Evolutionary conservation across 2,888 invertebrate genomes (phyloP).

Genomic region (Parnassius glacialis): DNA sequence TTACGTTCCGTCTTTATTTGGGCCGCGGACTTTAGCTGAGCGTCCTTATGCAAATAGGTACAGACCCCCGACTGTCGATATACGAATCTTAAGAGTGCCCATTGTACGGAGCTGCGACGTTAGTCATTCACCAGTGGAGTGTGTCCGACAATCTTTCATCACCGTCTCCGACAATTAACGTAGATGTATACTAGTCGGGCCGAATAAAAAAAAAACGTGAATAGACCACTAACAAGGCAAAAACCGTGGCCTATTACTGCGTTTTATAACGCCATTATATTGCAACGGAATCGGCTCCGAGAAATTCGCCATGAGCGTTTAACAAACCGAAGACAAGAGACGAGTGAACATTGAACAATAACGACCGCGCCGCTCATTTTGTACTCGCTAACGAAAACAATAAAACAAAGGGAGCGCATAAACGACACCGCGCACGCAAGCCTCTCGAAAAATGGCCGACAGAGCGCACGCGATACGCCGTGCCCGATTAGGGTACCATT

Average conservation of each 20-base stretch:
- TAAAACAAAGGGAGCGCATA: conserved; percentile 70
- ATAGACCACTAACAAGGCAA: conserved; percentile 60
- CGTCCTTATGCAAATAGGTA: conserved; percentile 63
- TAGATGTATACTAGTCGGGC: conserved; percentile 38
- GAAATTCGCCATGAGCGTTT: conserved; percentile 46
- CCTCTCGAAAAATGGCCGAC: conserved; percentile 66
- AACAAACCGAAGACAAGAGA: conserved; percentile 44
- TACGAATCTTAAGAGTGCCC: conserved; percentile 26
- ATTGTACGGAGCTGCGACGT: conserved; percentile 36
- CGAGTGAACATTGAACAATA: conserved; percentile 68
- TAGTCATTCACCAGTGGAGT: conserved; percentile 40
- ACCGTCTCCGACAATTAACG: conserved; percentile 44
- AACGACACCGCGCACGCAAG: conserved; percentile 66
- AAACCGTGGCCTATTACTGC: conserved; percentile 49
- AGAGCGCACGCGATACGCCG: conserved; percentile 51
- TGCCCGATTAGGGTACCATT: conserved; percentile 27
- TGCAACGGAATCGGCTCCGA: conserved; percentile 45
- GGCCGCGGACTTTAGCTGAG: conserved; percentile 65
- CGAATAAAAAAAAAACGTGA: conserved; percentile 51
- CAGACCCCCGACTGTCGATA: conserved; percentile 37
- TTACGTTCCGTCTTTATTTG: conserved; percentile 74
- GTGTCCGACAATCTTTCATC: conserved; percentile 42
- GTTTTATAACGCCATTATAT: conserved; percentile 56
- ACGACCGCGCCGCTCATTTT: conserved; percentile 63
- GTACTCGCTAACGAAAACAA: conserved; percentile 64